Base-by-base conservation (phyloP, 2,113 vertebrate species). In the Corythoichthys intestinalis region DNA sequence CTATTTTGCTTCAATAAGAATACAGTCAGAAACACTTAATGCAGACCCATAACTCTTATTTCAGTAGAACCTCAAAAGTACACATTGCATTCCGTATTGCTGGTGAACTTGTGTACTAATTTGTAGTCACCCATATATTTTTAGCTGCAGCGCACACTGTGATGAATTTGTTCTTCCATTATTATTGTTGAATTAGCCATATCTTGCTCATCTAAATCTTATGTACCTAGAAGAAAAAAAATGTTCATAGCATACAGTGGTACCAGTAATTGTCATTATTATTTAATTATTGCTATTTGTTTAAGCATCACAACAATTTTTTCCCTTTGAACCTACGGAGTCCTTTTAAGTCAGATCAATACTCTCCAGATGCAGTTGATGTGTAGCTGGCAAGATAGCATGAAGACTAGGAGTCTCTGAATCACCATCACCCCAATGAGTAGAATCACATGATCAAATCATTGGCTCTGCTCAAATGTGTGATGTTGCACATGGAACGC, bases 401-500 rank as follows among this genome's bases (percentile, higher is more conserved):
- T 17, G 35, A 60, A 28, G 41, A 60, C 44, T 46, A 37, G 13
- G 54, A 38, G 48, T 61, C 46, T 41, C 41, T 37, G 66, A 49
- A 39, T 75, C 64, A 67, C 61, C 38, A 49, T 15, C 41, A 34
- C n/a, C 66, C 69, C 46, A 28, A 37, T 35, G 56, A 49, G 46
- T 34, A 41, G 39, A 44, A 34, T 0, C 17, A 38, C 56, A 54
- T 60, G 17, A 62, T 46, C 52, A 38, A 20, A 71, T 69, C 44
- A 71, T 59, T 15, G 17, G 41, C 7, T 14, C 28, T 1, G 0
- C 73, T 66, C n/a, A 28, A 44, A 46, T 65, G 8, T 61, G 69
- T 50, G 48, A 66, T 49, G 15, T 74, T 82, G 73, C 62, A 62
- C 63, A 70, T 65, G 17, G 39, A 61, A 66, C 57, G 37, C 59